These are phyloP conservation scores for Addax nasomaculatus DNA, from an alignment of 2,113 vertebrate species.

Conservation along the genomic window DNA sequence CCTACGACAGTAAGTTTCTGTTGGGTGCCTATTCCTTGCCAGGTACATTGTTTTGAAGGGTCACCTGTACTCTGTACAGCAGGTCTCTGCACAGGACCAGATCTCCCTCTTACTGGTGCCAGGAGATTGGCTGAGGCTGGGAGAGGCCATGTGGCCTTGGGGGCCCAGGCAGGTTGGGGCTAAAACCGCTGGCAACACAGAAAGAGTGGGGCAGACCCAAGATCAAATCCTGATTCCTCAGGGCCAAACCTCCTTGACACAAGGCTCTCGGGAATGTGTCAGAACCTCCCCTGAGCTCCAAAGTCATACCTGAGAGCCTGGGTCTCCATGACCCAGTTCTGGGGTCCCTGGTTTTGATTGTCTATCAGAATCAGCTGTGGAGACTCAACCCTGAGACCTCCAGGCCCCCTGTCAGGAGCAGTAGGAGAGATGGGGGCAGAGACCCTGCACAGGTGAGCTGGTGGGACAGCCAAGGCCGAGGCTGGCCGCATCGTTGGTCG, in stretches of 20 bases:
- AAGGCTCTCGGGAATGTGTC: background rate
- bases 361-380: background rate
- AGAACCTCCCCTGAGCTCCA: background rate
- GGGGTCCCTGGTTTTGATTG: background rate
- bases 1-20: background rate
- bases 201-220: background rate
- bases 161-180: background rate
- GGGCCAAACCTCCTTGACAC: background rate
- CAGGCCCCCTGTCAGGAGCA: no score
- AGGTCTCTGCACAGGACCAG: background rate
- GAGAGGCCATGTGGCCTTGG: background rate
- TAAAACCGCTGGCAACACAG: background rate
- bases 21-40: background rate
- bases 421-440: background rate
- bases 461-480: background rate
- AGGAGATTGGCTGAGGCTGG: background rate
- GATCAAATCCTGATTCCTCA: background rate
- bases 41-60: background rate
- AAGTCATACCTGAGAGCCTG: background rate
- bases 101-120: background rate
- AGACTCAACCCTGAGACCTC: background rate
- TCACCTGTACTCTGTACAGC: background rate
- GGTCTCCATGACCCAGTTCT: no score
- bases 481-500: accelerated
- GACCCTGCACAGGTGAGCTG: background rate